These are phyloP conservation scores for Orchesellides sinensis DNA, from an alignment of 2,888 invertebrate genomes.

Conservation along the genomic window DNA sequence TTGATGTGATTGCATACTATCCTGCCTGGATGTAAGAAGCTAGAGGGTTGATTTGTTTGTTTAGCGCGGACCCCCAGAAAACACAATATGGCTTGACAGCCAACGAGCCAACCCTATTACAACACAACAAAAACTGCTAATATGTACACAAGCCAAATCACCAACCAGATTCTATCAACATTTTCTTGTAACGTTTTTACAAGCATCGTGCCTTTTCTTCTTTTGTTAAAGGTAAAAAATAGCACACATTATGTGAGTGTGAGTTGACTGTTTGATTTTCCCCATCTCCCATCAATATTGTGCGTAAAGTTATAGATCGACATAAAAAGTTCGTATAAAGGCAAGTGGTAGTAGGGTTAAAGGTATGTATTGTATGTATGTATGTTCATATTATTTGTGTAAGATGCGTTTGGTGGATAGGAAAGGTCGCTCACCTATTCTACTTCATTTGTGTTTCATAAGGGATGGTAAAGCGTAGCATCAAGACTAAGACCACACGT, in stretches of 20 bases:
- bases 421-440: no score
- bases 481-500: neutral
- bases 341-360: no score
- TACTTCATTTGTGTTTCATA: no score
- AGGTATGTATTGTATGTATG: no score
- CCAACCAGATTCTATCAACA: constrained; percentile 28
- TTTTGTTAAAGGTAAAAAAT: constrained; percentile 27
- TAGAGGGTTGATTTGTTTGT: neutral
- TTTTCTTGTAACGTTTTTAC: constrained; percentile 25
- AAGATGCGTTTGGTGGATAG: no score
- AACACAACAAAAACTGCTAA: constrained; percentile 17
- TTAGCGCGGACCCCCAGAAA: neutral
- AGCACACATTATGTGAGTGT: no score
- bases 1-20: neutral
- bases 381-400: no score
- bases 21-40: neutral
- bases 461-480: neutral
- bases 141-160: constrained; percentile 17
- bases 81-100: constrained; percentile 7
- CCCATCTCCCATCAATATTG: neutral
- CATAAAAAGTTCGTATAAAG: no score
- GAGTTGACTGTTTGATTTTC: constrained; percentile 30
- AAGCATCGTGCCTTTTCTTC: neutral
- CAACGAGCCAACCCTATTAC: neutral
- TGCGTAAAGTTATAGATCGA: no score